Evolutionary conservation across 2,888 invertebrate genomes (phyloP), one percentile per base, ranked within the genome.

Genomic region (Teinopalpus imperialis): DNA sequence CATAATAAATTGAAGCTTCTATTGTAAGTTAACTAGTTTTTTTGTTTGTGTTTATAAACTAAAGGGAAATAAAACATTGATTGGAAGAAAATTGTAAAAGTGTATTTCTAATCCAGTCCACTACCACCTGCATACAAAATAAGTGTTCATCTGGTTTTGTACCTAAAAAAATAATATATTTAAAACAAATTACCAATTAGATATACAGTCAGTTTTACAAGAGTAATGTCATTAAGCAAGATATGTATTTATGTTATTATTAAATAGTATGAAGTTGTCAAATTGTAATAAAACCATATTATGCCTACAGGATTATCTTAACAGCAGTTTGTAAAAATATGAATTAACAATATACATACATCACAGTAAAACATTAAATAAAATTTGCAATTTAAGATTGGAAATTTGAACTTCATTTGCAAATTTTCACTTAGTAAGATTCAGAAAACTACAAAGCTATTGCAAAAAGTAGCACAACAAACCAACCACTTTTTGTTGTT

Each of bases 101-200:
- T 78, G 75, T 75, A 77, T 75, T 77, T 67, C 62, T 68, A 75
- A 54, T 63, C 61, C 63, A 68, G 59, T 72, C 70, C 69, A 75
- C 69, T 75, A 77, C 60, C n/a, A 70, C 66, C 73, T 66, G 68
- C 74, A 69, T 70, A 79, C 69, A 79, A 79, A 73, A 73, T 70
- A 64, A 78, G 66, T 69, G 74, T 69, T 66, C 56, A 59, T 60
- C 61, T 69, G 68, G 70, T 66, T 69, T 70, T 71, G 71, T 71
- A 74, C 71, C 69, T 74, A 74, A 74, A 78, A 61, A 54, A 67
- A 72, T 56, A 63, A 66, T 63, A 61, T 59, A 63, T 56, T 53
- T 48, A 48, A 56, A 58, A 51, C 51, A 57, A 69, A 66, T 59
- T 56, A 63, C 56, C 18, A 60, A 60, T 61, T 58, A 56, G n/a